Evolutionary conservation across 2,113 vertebrate genomes (phyloP).

Genomic region (Porphyrio hochstetteri): DNA sequence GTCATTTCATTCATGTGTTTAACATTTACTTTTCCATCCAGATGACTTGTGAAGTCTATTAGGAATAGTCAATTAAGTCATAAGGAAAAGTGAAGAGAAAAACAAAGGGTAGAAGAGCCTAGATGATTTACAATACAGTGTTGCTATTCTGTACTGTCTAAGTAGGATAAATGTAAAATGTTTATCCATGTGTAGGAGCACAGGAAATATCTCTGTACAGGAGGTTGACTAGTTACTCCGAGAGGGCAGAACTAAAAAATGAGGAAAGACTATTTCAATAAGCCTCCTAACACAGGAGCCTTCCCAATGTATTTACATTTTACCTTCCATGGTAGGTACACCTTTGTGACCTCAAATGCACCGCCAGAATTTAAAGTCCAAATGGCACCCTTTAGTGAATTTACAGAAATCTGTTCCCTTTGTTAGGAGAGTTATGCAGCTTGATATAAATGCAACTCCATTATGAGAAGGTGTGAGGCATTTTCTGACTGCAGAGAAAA

Average conservation of each 20-base stretch:
- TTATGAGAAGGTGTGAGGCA: neutral
- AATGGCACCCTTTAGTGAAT: neutral
- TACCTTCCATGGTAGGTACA: neutral
- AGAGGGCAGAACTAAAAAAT: neutral
- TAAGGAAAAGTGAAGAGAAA: neutral
- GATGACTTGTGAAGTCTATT: neutral
- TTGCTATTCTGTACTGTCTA: neutral
- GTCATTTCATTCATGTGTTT: neutral
- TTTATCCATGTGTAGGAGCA: neutral
- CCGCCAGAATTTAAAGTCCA: neutral
- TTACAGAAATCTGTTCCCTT: neutral
- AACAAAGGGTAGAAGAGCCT: neutral
- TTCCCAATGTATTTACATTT: neutral
- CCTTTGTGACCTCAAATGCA: neutral
- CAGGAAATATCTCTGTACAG: neutral
- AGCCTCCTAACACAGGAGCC: neutral
- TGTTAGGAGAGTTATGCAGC: neutral
- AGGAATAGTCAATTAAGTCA: neutral
- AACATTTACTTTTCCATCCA: conserved; percentile 10
- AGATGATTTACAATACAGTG: neutral
- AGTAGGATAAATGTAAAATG: neutral
- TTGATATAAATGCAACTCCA: neutral
- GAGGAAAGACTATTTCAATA: neutral
- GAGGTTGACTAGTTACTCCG: neutral
- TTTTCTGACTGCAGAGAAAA: neutral